Percentiles rank a stretch among this genome's conserved stretches.
Evolutionary conservation across 2,113 vertebrate genomes (phyloP).

Genomic region (Opisthocomus hoazin): DNA sequence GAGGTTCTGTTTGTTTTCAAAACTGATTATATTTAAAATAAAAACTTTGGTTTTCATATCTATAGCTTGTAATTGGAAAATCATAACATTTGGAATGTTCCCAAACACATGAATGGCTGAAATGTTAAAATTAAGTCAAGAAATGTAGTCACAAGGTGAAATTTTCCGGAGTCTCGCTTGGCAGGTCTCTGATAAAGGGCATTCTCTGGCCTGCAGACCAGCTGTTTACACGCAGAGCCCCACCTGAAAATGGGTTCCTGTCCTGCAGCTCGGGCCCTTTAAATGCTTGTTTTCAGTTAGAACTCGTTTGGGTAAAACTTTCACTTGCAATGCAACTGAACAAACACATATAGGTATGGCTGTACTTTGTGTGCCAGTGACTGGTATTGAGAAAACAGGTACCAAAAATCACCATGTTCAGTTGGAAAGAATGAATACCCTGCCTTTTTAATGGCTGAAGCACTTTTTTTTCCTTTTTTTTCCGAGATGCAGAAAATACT

Average conservation of each 20-base stretch:
- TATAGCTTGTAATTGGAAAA: not conserved
- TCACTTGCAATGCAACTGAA: not conserved
- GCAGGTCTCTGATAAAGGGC: not conserved
- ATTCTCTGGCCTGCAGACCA: not conserved
- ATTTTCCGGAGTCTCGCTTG: not conserved
- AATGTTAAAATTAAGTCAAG: not conserved
- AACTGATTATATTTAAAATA: not conserved
- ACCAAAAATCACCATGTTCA: not conserved
- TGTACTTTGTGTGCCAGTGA: not conserved
- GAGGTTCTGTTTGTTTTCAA: constrained; percentile 1
- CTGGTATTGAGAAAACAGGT: not conserved
- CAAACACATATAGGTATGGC: not conserved
- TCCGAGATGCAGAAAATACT: not conserved
- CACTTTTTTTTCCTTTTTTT: not conserved
- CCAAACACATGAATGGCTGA: not conserved
- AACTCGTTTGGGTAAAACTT: not conserved
- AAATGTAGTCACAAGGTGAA: not conserved
- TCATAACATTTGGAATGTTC: not conserved
- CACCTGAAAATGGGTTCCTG: not conserved
- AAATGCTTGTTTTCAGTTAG: not conserved
- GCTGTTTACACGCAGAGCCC: not conserved
- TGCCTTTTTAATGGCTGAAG: not conserved
- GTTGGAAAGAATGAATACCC: not conserved
- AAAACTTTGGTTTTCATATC: not conserved
- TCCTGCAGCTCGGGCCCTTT: not conserved